Base-by-base conservation (phyloP, 2,113 vertebrate genomes). In the Pelodiscus sinensis region DNA sequence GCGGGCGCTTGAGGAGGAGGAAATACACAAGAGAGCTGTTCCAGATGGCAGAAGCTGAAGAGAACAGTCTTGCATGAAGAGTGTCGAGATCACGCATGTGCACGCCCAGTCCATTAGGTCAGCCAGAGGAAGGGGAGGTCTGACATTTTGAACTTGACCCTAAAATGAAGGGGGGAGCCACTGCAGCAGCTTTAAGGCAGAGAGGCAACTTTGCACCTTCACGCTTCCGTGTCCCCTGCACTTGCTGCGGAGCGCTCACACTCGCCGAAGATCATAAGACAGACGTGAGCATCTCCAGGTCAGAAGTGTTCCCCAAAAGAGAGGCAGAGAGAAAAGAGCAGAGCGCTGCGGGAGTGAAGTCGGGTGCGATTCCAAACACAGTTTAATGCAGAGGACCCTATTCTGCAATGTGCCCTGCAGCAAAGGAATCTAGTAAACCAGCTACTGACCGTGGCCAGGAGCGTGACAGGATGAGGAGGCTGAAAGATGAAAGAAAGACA, bases 401-500 rank as follows among this genome's bases (percentile, higher is more conserved):
- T 38, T 56, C n/a, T 57, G 54, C 31, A 81, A 22, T 9, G 31
- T 11, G 31, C 54, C 21, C 8, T 55, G 79, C 22, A 56, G n/a
- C 55, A 57, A 27, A 25, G 11, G 24, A 50, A 77, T 77, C 24
- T 25, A 44, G 22, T 35, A 24, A 44, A 12, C 14, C 73, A 77
- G 9, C 16, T 35, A 35, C 65, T 71, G n/a, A 35, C 35, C n/a
- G 5, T 9, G 9, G n/a, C 65, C 65, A 71, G 18, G n/a, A 71
- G 35, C 31, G 6, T 9, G 19, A n/a, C 31, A 2, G 14, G 22
- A 44, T 50, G 82, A 2, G 0, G 21, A 11, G 21, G 9, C 5
- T 25, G 29, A 25, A 18, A 24, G 44, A 51, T 9, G 2, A 2
- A n/a, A 1, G 21, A 0, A 27, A 0, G 2, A 14, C 21, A 11